Percentiles rank a stretch among this genome's conserved stretches.
phyloP scores from a whole-genome alignment of 2,797 vertebrate species.

The Chelonia mydas region DNA sequence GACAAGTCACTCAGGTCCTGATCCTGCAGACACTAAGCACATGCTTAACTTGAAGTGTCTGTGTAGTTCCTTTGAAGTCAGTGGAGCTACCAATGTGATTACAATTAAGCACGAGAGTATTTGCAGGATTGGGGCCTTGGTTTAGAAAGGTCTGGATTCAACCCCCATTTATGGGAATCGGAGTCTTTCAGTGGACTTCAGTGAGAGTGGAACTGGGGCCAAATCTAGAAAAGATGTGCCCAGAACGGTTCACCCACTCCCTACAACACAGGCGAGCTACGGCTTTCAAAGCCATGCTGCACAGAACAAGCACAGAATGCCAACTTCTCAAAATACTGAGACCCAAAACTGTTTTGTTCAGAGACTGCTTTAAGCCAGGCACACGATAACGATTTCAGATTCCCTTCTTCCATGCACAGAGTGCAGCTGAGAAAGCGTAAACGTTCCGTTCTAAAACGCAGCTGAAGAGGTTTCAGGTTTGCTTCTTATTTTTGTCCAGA shows the following conservation, averaged over 20 bases:
- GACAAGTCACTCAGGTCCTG: background rate
- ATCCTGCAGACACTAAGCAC: background rate
- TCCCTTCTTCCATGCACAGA: background rate
- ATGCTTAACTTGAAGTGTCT: background rate
- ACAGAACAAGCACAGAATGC: background rate
- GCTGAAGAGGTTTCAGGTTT: constrained; percentile 16
- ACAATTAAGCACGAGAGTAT: background rate
- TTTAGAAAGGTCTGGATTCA: background rate
- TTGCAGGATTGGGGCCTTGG: background rate
- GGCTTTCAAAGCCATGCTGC: background rate
- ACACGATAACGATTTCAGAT: background rate
- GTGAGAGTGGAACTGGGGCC: background rate
- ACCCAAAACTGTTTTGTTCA: background rate
- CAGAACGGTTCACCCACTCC: background rate
- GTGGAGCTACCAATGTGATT: background rate
- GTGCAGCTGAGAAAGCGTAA: background rate
- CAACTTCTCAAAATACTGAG: background rate
- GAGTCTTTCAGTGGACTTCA: background rate
- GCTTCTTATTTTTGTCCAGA: constrained; percentile 42
- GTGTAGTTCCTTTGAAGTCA: background rate
- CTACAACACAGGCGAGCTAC: background rate
- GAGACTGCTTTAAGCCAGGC: background rate
- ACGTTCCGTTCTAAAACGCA: constrained; percentile 11
- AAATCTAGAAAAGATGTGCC: accelerated
- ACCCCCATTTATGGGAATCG: background rate